Evolutionary conservation across 1,140 invertebrate species (phyloP).

Genomic region (Dinoponera quadriceps): DNA sequence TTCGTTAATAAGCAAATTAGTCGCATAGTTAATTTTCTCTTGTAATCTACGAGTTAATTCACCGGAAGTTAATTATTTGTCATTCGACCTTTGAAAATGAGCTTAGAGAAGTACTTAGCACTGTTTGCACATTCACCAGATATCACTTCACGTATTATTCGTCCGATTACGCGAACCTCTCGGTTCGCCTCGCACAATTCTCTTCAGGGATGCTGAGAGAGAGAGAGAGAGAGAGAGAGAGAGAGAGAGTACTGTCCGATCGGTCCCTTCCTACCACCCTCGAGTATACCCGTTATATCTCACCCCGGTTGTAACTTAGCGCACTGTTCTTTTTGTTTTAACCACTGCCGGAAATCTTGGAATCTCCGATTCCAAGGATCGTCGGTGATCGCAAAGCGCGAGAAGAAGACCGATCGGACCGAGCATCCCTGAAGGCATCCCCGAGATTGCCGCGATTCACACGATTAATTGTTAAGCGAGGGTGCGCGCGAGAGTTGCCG

Average conservation of each 20-base stretch:
- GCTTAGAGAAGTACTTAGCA: background rate
- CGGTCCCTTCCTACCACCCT: background rate
- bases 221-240: too few relatives aligned
- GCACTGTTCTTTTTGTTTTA: slow-evolving; percentile 15
- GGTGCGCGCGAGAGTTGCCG: too few relatives aligned
- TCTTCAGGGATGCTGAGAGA: background rate
- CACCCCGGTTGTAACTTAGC: background rate
- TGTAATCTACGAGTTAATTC: background rate
- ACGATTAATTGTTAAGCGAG: background rate
- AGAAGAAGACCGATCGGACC: slow-evolving; percentile 6
- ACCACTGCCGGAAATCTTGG: background rate
- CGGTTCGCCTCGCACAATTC: slow-evolving; percentile 6
- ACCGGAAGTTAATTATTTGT: background rate
- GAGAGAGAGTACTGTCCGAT: background rate
- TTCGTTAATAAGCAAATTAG: slow-evolving; percentile 5
- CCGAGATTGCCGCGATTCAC: background rate
- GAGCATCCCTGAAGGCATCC: background rate
- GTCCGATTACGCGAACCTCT: slow-evolving; percentile 14
- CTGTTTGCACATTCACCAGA: slow-evolving; percentile 8
- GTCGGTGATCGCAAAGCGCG: background rate
- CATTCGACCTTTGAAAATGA: background rate
- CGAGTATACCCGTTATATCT: background rate
- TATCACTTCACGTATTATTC: slow-evolving; percentile 29
- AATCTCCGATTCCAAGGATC: background rate
- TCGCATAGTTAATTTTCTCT: background rate